Conservation (phyloP, 1,140 invertebrate species). For the Telenomus remus region DNA sequence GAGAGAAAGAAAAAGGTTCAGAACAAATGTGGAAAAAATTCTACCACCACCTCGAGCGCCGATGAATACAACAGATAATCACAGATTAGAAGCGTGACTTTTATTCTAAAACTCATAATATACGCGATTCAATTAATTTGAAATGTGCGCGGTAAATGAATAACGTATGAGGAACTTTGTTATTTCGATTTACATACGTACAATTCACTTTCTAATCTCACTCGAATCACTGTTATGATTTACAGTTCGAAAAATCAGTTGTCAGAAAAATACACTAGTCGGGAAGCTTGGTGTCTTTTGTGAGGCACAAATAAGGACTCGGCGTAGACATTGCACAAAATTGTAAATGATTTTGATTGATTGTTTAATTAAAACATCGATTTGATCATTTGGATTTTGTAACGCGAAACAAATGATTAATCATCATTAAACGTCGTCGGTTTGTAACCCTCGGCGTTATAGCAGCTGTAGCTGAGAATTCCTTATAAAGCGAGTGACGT, state of each 20-base stretch:
- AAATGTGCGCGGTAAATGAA: slow-evolving; percentile 7
- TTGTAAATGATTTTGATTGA: neutral
- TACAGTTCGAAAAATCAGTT: slow-evolving; percentile 36
- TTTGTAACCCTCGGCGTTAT: slow-evolving; percentile 8
- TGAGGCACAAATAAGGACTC: too few species aligned
- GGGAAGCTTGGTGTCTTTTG: neutral
- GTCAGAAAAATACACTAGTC: slow-evolving; percentile 10
- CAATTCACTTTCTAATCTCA: slow-evolving; percentile 52
- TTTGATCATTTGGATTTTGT: slow-evolving; percentile 39
- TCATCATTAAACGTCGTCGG: slow-evolving; percentile 27
- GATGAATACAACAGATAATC: too few species aligned
- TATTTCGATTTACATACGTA: slow-evolving; percentile 34
- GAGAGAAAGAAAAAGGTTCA: too few species aligned
- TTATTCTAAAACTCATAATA: too few species aligned
- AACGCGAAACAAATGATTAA: slow-evolving; percentile 45
- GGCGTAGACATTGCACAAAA: neutral
- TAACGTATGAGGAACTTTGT: slow-evolving; percentile 27
- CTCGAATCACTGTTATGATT: slow-evolving; percentile 49
- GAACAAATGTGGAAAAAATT: too few species aligned
- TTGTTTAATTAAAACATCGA: slow-evolving; percentile 20
- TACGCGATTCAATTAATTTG: too few species aligned
- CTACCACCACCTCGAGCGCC: too few species aligned
- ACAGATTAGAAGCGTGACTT: too few species aligned
- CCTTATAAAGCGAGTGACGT: slow-evolving; percentile 41
- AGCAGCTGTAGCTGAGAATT: slow-evolving; percentile 31